phyloP scores from a whole-genome alignment of 1,140 invertebrate species.

The Aphelenchoides avenae region DNA sequence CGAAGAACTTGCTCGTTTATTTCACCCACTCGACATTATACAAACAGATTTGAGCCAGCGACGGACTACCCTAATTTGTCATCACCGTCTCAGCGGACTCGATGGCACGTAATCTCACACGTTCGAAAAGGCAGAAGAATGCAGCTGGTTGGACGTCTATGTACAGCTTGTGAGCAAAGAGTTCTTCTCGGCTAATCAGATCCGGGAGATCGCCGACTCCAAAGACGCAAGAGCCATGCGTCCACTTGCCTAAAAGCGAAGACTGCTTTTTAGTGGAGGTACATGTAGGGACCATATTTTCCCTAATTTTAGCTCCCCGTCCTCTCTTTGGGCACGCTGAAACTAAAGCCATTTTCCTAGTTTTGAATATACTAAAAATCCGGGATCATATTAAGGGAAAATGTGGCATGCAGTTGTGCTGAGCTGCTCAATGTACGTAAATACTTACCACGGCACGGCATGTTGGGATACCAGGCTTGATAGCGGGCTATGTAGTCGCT shows the following conservation, averaged over 20 bases:
- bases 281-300: background rate
- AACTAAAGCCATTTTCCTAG: constrained; percentile 2
- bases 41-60: too few species aligned
- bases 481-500: too few species aligned
- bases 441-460: too few species aligned
- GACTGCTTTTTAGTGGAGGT: background rate
- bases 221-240: constrained; percentile 13
- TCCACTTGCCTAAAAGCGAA: constrained; percentile 14
- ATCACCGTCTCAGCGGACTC: constrained; percentile 6
- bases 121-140: constrained; percentile 19
- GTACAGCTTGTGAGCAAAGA: constrained; percentile 17
- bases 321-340: too few species aligned
- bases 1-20: too few species aligned
- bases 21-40: too few species aligned
- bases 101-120: constrained; percentile 10
- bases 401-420: background rate
- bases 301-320: constrained; percentile 11
- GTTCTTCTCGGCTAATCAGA: constrained; percentile 13
- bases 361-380: constrained; percentile 4
- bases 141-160: constrained; percentile 22
- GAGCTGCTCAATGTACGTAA: constrained; percentile 7
- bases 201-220: constrained; percentile 1
- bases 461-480: too few species aligned
- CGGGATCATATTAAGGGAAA: constrained; percentile 3
- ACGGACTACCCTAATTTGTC: too few species aligned